Evolutionary conservation across 2,797 vertebrate species (phyloP).

Genomic region (Syndactyla subalaris): DNA sequence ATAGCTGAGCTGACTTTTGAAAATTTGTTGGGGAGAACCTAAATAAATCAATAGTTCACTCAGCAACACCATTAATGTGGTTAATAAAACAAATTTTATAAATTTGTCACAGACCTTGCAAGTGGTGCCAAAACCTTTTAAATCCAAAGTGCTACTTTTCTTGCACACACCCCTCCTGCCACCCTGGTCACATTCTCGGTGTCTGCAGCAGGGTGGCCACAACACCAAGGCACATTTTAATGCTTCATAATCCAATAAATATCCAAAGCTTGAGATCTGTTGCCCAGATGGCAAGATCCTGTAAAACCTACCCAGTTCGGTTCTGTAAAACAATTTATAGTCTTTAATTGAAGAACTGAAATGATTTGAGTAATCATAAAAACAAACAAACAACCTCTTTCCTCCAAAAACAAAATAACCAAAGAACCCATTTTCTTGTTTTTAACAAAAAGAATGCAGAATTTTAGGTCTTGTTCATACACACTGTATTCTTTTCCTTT

Average conservation of each 20-base stretch:
- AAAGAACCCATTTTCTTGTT: background rate
- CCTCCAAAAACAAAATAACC: background rate
- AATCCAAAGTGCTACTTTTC: background rate
- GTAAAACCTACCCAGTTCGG: background rate
- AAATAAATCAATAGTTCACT: slow-evolving; percentile 49
- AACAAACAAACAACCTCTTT: background rate
- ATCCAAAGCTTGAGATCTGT: background rate
- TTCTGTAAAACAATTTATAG: background rate
- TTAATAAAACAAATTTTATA: slow-evolving; percentile 48
- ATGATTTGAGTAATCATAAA: background rate
- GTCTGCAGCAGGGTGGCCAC: background rate
- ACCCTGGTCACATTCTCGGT: background rate
- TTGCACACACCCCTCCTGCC: background rate
- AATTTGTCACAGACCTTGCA: slow-evolving; percentile 6
- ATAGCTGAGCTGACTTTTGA: background rate
- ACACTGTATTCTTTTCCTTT: background rate
- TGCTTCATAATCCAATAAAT: slow-evolving; percentile 2
- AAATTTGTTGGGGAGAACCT: slow-evolving; percentile 18
- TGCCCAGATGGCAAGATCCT: slow-evolving; percentile 20
- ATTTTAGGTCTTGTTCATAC: background rate
- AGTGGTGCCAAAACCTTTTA: slow-evolving; percentile 10
- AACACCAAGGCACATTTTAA: background rate
- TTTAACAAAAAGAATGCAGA: background rate
- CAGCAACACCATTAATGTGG: background rate
- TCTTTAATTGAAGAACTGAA: background rate